Base-by-base conservation (phyloP, 1,140 invertebrate species). In the Anadara kagoshimensis region DNA sequence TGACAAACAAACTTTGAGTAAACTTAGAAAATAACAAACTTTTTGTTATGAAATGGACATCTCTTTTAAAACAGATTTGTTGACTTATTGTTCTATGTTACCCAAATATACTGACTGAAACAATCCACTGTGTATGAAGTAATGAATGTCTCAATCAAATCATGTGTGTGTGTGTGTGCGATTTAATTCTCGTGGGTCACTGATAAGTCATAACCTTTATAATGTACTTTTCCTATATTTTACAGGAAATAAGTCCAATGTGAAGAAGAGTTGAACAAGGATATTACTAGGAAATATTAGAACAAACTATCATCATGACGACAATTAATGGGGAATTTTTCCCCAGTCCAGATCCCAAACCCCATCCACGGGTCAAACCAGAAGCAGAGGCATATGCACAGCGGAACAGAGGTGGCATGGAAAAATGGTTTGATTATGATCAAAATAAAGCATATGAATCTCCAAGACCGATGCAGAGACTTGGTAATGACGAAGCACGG, bases 391-490 rank as follows among this genome's bases (percentile, higher is more conserved):
- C 70, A 24, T 76, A 79, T 59, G 81, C 81, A 1, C 53, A 75
- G 56, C 47, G 70, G 43, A 78, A 83, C 64, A 76, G 84, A 22
- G 84, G 82, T 0, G 79, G 73, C 14, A 80, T 83, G 69, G 84
- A 83, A 53, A 78, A 78, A 63, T 83, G 75, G 78, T 85, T 84
- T 67, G 84, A 84, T 70, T 79, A 84, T 56, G 74, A 43, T 61
- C 75, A 75, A 51, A 77, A 81, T 58, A 70, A 75, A 57, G 76
- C 75, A 16, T 85, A 83, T 64, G 64, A 75, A 24, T 85, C 83
- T 12, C 77, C 82, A 4, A 59, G 79, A 14, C 82, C 82, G 43
- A 77, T 69, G 5, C 79, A 76, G 36, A 68, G 82, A 16, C 29
- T 77, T 0, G 69, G 76, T 0, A 78, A 81, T n/a, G 77, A 69